Conservation (phyloP, 2,113 vertebrate genomes). For the Pterocles gutturalis region DNA sequence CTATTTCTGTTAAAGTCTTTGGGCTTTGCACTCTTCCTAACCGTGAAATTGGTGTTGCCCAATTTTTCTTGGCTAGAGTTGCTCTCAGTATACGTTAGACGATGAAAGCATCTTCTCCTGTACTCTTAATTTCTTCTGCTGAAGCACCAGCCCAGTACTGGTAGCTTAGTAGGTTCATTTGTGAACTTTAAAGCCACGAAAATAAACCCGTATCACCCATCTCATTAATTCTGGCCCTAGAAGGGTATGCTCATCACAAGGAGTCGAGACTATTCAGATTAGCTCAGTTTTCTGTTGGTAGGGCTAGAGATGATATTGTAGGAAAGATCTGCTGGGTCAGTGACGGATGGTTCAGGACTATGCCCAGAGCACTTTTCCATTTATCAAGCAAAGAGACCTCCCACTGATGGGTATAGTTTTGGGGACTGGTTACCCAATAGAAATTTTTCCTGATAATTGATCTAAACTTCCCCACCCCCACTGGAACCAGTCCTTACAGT, state of each 20-base stretch:
- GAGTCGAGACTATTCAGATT: neutral
- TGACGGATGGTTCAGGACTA: slow-evolving; percentile 3
- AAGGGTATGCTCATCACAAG: neutral
- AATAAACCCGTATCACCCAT: neutral
- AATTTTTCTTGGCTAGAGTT: neutral
- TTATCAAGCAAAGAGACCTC: slow-evolving; percentile 20
- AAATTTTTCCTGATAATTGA: slow-evolving; percentile 42
- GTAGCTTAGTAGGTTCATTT: neutral
- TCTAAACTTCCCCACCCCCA: neutral
- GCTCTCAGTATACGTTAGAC: neutral
- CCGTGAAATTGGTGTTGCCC: neutral
- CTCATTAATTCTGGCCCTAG: slow-evolving; percentile 43
- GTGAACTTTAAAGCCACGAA: slow-evolving; percentile 2
- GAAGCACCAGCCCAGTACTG: neutral
- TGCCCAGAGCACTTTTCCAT: slow-evolving; percentile 46
- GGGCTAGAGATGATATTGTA: neutral
- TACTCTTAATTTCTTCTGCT: neutral
- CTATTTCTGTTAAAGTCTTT: neutral
- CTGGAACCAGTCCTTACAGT: neutral
- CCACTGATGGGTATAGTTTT: slow-evolving; percentile 22
- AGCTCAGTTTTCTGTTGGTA: slow-evolving; percentile 38
- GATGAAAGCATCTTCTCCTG: neutral
- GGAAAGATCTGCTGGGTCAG: slow-evolving; percentile 15
- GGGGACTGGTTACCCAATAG: slow-evolving; percentile 5
- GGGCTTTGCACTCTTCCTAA: neutral